These are phyloP conservation scores for Lypha dubia DNA, from an alignment of 2,888 invertebrate genomes.

Conservation along the genomic window DNA sequence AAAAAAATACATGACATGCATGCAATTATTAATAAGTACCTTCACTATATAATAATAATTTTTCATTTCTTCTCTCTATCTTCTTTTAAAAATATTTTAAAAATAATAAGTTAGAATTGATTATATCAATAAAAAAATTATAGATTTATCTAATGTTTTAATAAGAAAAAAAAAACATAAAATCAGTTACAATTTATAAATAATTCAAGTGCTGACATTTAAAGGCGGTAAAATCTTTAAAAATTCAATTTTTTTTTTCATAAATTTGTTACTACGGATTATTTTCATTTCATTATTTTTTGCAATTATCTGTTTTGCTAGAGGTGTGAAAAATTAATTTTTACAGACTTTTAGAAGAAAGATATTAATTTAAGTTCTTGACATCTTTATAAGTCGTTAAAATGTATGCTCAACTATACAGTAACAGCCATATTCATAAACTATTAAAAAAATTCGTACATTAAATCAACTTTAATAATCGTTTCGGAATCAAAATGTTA, in stretches of 20 bases:
- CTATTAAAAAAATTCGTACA: too few relatives aligned
- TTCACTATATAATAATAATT: conserved; percentile 40
- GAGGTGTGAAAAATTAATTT: not conserved
- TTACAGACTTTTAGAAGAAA: not conserved
- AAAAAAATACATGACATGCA: conserved; percentile 61
- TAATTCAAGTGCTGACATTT: conserved; percentile 4
- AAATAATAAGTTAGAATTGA: conserved; percentile 7
- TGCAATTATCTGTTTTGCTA: not conserved
- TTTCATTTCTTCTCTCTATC: not conserved
- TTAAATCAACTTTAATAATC: too few relatives aligned
- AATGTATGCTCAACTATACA: too few relatives aligned
- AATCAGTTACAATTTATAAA: not conserved
- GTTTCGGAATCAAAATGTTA: too few relatives aligned
- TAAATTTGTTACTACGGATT: not conserved
- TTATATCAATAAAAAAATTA: conserved; percentile 15
- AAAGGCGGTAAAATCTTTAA: not conserved
- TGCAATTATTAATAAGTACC: conserved; percentile 55
- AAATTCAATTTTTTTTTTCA: not conserved
- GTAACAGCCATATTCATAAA: too few relatives aligned
- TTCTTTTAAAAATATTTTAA: not conserved
- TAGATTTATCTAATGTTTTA: conserved; percentile 14
- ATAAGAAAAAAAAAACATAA: not conserved
- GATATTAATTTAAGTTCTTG: not conserved
- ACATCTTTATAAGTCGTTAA: not conserved
- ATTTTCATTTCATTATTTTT: conserved; percentile 25